These are phyloP conservation scores for Erpobdella octoculata DNA, from an alignment of 2,888 invertebrate species.

Conservation along the genomic window DNA sequence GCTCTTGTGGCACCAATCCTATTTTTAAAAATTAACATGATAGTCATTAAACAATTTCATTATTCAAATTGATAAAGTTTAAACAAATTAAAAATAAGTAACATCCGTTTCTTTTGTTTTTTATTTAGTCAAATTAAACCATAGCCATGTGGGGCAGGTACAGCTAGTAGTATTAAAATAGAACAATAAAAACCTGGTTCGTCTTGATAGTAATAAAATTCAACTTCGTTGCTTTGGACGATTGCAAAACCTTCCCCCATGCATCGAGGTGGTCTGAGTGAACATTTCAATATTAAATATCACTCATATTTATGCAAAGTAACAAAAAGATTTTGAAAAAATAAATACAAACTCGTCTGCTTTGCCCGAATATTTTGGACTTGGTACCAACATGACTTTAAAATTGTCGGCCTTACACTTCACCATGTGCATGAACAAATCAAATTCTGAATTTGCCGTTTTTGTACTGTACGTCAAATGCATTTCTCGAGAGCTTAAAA, in stretches of 20 bases:
- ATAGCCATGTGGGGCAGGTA: neutral
- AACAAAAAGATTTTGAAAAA: neutral
- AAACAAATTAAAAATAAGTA: neutral
- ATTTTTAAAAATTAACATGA: constrained; percentile 26
- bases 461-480: constrained; percentile 90
- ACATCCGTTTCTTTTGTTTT: neutral
- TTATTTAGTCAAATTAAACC: neutral
- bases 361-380: constrained; percentile 72
- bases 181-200: constrained; percentile 65
- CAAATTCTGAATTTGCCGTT: constrained; percentile 82
- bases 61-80: neutral
- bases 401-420: constrained; percentile 91
- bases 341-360: constrained; percentile 64
- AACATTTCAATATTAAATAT: too few relatives aligned
- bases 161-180: neutral
- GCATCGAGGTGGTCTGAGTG: constrained; percentile 71
- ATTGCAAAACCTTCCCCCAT: constrained; percentile 98
- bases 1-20: constrained; percentile 78
- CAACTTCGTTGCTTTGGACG: constrained; percentile 85
- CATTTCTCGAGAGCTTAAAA: constrained; percentile 78
- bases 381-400: constrained; percentile 84
- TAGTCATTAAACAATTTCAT: neutral
- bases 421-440: constrained; percentile 88
- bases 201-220: constrained; percentile 93
- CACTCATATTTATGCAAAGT: neutral